Evolutionary conservation across 2,888 invertebrate genomes (phyloP).

Genomic region (Galerucella pusilla): DNA sequence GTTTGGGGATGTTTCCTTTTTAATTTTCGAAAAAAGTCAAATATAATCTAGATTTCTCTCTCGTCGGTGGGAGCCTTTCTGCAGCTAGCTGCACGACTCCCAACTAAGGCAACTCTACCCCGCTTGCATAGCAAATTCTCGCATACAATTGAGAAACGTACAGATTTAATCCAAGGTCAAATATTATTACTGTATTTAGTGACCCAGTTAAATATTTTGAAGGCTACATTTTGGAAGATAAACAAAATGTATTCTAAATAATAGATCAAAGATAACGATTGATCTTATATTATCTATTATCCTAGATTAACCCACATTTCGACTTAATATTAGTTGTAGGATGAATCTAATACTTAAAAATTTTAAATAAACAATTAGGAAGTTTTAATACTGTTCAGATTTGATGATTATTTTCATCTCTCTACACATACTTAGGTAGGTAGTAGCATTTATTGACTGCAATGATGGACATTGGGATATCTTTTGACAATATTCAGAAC

Average conservation of each 20-base stretch:
- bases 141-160: background rate
- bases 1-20: too few species aligned
- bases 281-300: slow-evolving; percentile 5
- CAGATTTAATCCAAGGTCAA: slow-evolving; percentile 12
- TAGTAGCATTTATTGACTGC: too few species aligned
- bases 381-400: background rate
- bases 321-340: background rate
- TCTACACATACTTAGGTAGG: too few species aligned
- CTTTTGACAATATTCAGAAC: too few species aligned
- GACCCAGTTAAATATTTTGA: slow-evolving; percentile 37
- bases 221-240: slow-evolving; percentile 19
- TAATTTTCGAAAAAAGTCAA: too few species aligned
- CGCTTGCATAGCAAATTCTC: background rate
- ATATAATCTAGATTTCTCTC: too few species aligned
- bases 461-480: too few species aligned
- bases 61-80: too few species aligned
- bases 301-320: slow-evolving; percentile 28
- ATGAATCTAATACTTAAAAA: slow-evolving; percentile 2
- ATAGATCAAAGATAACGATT: slow-evolving; percentile 26
- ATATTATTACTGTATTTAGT: slow-evolving; percentile 27
- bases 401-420: background rate
- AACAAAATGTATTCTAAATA: slow-evolving; percentile 1
- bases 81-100: too few species aligned
- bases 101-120: too few species aligned
- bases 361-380: too few species aligned